A percentile compares a stretch with the other conserved stretches of the same genome.
phyloP scores from a whole-genome alignment of 1,140 invertebrate genomes.

The Pogonognathellus flavescens region DNA sequence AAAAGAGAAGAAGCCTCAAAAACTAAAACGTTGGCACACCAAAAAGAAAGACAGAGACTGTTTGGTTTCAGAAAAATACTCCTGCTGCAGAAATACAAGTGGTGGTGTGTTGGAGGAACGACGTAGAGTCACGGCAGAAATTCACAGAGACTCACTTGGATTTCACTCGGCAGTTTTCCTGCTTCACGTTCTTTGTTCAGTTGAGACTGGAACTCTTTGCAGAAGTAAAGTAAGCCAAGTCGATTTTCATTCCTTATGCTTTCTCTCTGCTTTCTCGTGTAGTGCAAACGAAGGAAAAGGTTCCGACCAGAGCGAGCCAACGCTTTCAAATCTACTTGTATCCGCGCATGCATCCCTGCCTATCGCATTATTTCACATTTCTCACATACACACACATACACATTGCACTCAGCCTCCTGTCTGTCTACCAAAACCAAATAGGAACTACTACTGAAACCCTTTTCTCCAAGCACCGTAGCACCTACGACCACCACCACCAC shows the following conservation, averaged over 20 bases:
- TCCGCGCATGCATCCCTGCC: conserved; percentile 43
- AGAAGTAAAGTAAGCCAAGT: background rate
- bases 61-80: background rate
- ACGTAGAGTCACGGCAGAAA: background rate
- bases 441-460: no score
- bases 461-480: no score
- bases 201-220: conserved; percentile 33
- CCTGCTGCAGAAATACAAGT: background rate
- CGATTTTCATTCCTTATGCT: conserved; percentile 17
- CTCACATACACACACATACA: background rate
- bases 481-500: no score
- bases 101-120: background rate
- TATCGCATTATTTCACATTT: background rate
- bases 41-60: no score
- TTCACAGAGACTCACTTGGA: background rate
- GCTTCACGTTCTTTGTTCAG: background rate
- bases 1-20: no score
- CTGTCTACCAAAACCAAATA: no score
- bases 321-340: background rate
- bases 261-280: background rate
- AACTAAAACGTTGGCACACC: no score
- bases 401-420: no score
- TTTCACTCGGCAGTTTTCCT: background rate
- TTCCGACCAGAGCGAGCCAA: background rate
- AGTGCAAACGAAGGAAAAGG: background rate